phyloP scores from a whole-genome alignment of 2,797 vertebrate genomes.

The Chaetophractus vellerosus region DNA sequence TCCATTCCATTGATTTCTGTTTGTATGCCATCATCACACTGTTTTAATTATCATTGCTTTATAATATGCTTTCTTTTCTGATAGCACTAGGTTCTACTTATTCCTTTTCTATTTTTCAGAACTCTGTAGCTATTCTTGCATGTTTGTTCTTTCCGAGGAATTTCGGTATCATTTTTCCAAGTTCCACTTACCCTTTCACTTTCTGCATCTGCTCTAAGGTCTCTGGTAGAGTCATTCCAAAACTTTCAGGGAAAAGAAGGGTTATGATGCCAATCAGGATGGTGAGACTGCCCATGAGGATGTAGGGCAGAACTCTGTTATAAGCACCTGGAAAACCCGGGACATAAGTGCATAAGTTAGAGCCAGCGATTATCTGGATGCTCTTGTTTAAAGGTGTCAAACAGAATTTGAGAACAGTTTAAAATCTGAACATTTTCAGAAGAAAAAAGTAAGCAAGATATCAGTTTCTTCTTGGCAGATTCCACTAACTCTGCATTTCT shows the following conservation, averaged over 20 bases:
- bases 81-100: neutral
- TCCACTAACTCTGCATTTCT: neutral
- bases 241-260: constrained; percentile 95
- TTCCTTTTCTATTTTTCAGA: neutral
- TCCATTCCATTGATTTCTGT: neutral
- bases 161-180: neutral
- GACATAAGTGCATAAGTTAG: neutral
- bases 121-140: neutral
- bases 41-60: neutral
- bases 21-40: neutral
- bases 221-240: constrained; percentile 93
- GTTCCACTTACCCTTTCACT: constrained; percentile 92
- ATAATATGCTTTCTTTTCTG: neutral
- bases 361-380: neutral
- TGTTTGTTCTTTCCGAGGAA: neutral
- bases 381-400: neutral
- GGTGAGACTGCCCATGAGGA: constrained; percentile 94
- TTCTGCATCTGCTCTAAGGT: constrained; percentile 94
- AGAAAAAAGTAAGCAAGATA: constrained; percentile 16
- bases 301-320: constrained; percentile 93
- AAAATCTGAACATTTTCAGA: constrained; percentile 6
- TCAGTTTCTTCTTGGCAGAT: neutral
- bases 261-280: constrained; percentile 92
- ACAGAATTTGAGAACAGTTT: neutral
- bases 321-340: constrained; percentile 91